These are phyloP conservation scores for Heliconius charithonia DNA, from an alignment of 2,888 invertebrate species.

Conservation along the genomic window DNA sequence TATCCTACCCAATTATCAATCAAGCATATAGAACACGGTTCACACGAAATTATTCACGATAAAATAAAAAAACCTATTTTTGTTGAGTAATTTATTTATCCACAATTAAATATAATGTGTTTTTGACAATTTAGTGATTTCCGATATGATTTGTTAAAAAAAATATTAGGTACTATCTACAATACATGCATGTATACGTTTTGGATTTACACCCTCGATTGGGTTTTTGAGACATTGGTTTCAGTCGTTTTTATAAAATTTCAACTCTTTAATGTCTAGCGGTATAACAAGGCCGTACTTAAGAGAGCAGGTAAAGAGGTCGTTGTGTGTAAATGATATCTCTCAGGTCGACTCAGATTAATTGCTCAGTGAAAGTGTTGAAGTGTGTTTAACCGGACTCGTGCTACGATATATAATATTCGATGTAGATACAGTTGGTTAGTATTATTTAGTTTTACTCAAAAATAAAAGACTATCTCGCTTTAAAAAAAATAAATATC, in stretches of 20 bases:
- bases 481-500: too few species aligned
- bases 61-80: too few species aligned
- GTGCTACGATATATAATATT: constrained; percentile 8
- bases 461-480: too few species aligned
- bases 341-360: not conserved
- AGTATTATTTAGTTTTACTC: too few species aligned
- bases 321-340: constrained; percentile 7
- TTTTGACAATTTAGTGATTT: too few species aligned
- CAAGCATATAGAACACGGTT: too few species aligned
- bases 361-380: constrained; percentile 13
- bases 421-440: not conserved
- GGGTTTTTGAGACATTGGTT: not conserved
- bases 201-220: not conserved
- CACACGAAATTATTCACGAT: too few species aligned
- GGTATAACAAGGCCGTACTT: not conserved
- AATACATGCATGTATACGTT: not conserved
- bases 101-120: too few species aligned
- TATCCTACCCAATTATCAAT: too few species aligned
- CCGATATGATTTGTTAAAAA: too few species aligned
- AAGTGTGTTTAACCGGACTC: constrained; percentile 5
- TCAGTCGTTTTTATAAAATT: not conserved
- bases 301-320: constrained; percentile 13
- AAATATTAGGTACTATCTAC: not conserved
- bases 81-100: too few species aligned
- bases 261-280: not conserved